Percentiles rank a stretch among this genome's conserved stretches.
Conservation (phyloP, 92 coral and sea anemone species). For the Nematostella vectensis region DNA sequence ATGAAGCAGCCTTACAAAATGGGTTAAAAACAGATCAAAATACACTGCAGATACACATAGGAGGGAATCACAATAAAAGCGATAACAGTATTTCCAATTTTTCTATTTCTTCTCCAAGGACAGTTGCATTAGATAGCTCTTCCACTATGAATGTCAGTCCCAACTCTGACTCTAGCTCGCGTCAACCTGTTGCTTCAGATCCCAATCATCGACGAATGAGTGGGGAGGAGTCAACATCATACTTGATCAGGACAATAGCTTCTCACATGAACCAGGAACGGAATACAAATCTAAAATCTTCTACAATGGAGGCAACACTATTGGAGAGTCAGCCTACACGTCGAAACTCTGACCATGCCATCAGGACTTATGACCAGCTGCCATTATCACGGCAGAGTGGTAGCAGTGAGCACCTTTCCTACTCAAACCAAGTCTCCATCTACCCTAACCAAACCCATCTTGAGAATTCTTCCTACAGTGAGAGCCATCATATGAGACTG, state of each 20-base stretch:
- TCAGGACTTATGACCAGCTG: constrained; percentile 4
- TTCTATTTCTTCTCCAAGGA: constrained; percentile 62
- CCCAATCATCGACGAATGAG: constrained; percentile 34
- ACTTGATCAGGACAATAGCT: constrained; percentile 38
- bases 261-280: constrained; percentile 50
- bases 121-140: constrained; percentile 50
- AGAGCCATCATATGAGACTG: constrained; percentile 1
- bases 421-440: constrained; percentile 43
- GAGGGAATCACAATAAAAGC: constrained; percentile 27
- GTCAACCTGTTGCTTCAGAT: constrained; percentile 74
- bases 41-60: constrained; percentile 24
- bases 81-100: constrained; percentile 41
- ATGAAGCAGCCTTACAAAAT: constrained; percentile 16
- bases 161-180: constrained; percentile 61
- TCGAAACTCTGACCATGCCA: not conserved
- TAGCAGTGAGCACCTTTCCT: constrained; percentile 7
- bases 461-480: constrained; percentile 1
- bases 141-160: constrained; percentile 68
- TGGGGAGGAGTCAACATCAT: constrained; percentile 42
- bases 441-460: constrained; percentile 35
- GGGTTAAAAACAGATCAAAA: constrained; percentile 30
- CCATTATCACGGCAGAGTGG: not conserved
- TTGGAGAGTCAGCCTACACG: constrained; percentile 51
- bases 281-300: constrained; percentile 41
- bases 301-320: constrained; percentile 65